These are phyloP conservation scores for Torymus tubicola DNA, from an alignment of 2,888 invertebrate genomes.

Conservation along the genomic window DNA sequence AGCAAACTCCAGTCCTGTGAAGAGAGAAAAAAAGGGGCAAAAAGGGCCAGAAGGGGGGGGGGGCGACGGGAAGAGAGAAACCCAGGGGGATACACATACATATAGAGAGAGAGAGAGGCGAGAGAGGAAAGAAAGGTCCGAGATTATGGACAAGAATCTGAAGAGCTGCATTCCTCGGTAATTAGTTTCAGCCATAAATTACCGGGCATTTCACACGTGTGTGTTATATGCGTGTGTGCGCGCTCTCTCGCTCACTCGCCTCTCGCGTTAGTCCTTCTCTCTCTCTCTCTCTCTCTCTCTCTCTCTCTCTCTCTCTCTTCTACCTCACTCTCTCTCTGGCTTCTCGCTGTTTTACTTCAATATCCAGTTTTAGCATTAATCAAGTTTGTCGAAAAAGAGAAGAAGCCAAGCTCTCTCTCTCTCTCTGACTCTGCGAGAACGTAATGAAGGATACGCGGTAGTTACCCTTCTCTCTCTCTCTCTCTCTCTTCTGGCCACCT, in stretches of 20 bases:
- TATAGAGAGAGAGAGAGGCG: too few relatives aligned
- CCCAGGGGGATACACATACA: conserved; percentile 39
- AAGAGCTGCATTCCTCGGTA: conserved; percentile 74
- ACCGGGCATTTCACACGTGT: conserved; percentile 72
- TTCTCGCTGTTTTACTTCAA: conserved; percentile 56
- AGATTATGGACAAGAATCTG: conserved; percentile 63
- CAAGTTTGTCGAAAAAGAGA: conserved; percentile 57
- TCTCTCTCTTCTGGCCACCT: background rate
- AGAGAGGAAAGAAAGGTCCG: conserved; percentile 61
- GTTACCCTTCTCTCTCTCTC: conserved; percentile 26
- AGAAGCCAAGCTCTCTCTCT: conserved; percentile 37
- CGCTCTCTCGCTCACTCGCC: background rate
- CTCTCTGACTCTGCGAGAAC: background rate
- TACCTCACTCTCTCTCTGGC: conserved; percentile 30
- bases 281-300: conserved; percentile 41
- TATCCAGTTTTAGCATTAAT: conserved; percentile 59
- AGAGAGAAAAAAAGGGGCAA: background rate
- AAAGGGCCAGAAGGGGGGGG: background rate
- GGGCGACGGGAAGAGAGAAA: conserved; percentile 26
- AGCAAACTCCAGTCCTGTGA: too few relatives aligned
- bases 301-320: too few relatives aligned
- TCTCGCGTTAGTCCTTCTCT: conserved; percentile 60
- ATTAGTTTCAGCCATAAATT: conserved; percentile 75
- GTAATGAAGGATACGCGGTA: conserved; percentile 53
- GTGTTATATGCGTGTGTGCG: conserved; percentile 62